These are phyloP conservation scores for Lytechinus variegatus DNA, from an alignment of 35 echinoderm and acorn worm species.

Conservation along the genomic window DNA sequence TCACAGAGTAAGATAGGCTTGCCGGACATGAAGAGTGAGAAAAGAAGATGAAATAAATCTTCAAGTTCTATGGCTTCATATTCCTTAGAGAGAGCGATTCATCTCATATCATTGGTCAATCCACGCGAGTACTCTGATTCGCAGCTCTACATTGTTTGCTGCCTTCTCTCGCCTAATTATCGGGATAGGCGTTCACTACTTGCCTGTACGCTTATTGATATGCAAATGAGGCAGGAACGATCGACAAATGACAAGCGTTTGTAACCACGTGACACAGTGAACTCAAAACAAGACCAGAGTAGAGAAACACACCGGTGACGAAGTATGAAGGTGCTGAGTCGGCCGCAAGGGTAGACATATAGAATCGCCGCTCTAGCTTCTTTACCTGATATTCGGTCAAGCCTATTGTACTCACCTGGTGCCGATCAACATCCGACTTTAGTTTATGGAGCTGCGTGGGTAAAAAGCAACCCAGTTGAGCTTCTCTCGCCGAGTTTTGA, in stretches of 20 bases:
- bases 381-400: conserved; percentile 36
- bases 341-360: conserved; percentile 40
- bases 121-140: background rate
- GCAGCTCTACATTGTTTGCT: conserved; percentile 41
- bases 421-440: conserved; percentile 40
- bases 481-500: conserved; percentile 31
- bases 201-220: conserved; percentile 65
- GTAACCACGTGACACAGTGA: conserved; percentile 60
- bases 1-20: background rate
- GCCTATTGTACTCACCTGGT: conserved; percentile 50
- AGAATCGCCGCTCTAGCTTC: conserved; percentile 11
- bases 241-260: conserved; percentile 79
- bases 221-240: conserved; percentile 65
- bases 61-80: conserved; percentile 9
- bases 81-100: conserved; percentile 15
- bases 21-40: background rate
- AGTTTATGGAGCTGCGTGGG: conserved; percentile 37
- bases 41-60: conserved; percentile 24
- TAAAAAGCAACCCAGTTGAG: conserved; percentile 1
- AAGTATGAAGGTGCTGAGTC: conserved; percentile 52
- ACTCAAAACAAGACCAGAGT: conserved; percentile 51
- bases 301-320: conserved; percentile 36
- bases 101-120: conserved; percentile 31
- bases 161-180: conserved; percentile 63
- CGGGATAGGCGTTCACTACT: conserved; percentile 65